phyloP scores from a whole-genome alignment of 2,797 vertebrate genomes.

The Lacerta bilineata region DNA sequence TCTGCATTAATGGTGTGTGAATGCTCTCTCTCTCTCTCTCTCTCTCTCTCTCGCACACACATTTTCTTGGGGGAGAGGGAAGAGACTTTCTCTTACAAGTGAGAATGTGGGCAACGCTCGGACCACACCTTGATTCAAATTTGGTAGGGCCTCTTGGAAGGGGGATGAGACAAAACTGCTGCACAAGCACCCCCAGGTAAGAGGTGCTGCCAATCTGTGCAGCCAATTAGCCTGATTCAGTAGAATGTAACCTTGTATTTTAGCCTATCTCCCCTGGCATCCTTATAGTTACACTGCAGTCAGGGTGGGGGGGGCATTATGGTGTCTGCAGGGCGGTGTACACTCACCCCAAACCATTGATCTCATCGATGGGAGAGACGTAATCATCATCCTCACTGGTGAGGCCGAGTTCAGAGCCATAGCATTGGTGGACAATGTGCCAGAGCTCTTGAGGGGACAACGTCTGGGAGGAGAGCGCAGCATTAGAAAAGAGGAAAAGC shows the following conservation, averaged over 20 bases:
- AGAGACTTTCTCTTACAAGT: neutral
- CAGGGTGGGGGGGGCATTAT: too few relatives aligned
- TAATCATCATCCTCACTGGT: constrained; percentile 96
- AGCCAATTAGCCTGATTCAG: neutral
- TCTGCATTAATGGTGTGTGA: neutral
- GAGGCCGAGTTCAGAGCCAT: constrained; percentile 92
- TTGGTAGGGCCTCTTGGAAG: neutral
- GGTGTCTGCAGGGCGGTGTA: neutral
- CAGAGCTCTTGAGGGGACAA: constrained; percentile 91
- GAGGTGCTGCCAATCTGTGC: too few relatives aligned
- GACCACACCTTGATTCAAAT: neutral
- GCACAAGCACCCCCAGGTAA: too few relatives aligned
- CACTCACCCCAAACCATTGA: constrained; percentile 92
- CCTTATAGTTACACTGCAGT: neutral
- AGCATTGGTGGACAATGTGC: constrained; percentile 94
- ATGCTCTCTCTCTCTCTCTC: neutral
- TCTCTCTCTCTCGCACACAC: neutral
- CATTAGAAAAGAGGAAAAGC: neutral
- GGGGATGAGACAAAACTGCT: neutral
- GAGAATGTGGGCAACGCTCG: neutral
- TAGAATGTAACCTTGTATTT: neutral
- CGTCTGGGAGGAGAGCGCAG: constrained; percentile 75
- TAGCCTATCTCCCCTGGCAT: neutral
- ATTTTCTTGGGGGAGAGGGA: neutral
- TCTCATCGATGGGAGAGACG: constrained; percentile 87